phyloP scores from a whole-genome alignment of 2,113 vertebrate genomes.

The Patagioenas fasciata region DNA sequence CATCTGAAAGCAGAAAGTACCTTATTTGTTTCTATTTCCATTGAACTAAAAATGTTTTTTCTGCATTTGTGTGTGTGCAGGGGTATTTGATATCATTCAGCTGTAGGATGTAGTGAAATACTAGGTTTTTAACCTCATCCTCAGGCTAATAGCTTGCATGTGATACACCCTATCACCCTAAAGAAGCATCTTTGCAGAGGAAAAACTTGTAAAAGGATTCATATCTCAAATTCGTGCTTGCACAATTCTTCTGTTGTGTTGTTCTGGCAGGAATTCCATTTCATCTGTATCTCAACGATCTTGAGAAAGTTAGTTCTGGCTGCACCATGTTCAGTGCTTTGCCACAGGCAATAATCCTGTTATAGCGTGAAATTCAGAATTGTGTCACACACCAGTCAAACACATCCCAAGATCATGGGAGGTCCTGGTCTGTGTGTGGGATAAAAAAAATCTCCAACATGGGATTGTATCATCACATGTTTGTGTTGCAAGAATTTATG shows the following conservation, averaged over 20 bases:
- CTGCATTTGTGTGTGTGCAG: neutral
- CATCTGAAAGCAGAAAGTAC: neutral
- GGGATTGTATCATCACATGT: fast-evolving
- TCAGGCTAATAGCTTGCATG: neutral
- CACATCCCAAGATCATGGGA: neutral
- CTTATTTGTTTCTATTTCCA: neutral
- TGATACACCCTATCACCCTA: neutral
- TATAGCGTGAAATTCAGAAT: conserved; percentile 12
- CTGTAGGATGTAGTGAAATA: neutral
- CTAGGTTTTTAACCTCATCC: neutral
- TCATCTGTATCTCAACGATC: neutral
- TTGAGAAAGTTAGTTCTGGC: neutral
- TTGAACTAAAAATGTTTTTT: neutral
- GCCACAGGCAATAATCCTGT: neutral
- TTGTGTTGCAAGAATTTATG: neutral
- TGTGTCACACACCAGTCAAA: neutral
- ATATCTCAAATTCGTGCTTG: neutral
- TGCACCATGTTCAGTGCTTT: neutral
- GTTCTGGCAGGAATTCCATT: neutral
- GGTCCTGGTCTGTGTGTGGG: neutral
- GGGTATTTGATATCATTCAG: neutral
- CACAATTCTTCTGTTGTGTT: neutral
- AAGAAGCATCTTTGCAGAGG: neutral
- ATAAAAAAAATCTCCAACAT: neutral
- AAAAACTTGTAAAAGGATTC: neutral